Conservation (phyloP, 1,140 invertebrate genomes). For the Proctacanthus coquilletti region DNA sequence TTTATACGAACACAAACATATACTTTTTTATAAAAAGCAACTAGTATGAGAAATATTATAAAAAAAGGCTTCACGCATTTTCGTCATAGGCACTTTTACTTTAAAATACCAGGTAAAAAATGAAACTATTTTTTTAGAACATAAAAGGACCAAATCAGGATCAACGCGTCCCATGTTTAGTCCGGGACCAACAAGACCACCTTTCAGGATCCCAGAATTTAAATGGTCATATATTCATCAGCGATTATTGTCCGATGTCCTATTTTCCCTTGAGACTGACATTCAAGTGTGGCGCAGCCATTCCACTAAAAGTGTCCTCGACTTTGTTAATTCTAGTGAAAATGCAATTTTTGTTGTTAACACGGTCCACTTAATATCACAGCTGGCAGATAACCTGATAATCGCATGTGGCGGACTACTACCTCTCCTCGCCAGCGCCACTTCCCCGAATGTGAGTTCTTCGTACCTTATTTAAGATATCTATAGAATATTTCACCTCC, state of each 20-base stretch:
- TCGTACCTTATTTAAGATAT: not conserved
- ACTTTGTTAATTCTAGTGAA: conserved; percentile 95
- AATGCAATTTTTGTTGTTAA: conserved; percentile 99
- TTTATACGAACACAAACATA: no score
- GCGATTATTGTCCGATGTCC: conserved; percentile 84
- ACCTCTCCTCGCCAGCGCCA: conserved; percentile 91
- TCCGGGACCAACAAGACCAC: conserved; percentile 85
- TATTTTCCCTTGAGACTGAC: conserved; percentile 94
- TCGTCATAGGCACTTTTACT: no score
- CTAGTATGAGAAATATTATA: no score
- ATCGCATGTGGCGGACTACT: conserved; percentile 96
- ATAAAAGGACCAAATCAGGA: conserved; percentile 37
- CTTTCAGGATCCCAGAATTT: conserved; percentile 98
- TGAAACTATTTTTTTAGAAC: no score
- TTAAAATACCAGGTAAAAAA: no score
- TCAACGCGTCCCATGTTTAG: conserved; percentile 77
- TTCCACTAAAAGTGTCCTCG: conserved; percentile 89
- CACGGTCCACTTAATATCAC: conserved; percentile 96
- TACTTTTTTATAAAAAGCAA: no score
- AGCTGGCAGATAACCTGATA: conserved; percentile 96
- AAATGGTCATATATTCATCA: conserved; percentile 99
- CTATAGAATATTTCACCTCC: not conserved
- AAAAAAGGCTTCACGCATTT: no score
- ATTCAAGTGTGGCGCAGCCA: conserved; percentile 85
- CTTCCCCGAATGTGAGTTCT: conserved; percentile 88